These are phyloP conservation scores for Mus musculus DNA, from an alignment of 2,113 vertebrate genomes.

Conservation along the genomic window GRCm39 chr6:86081001-86081500, in stretches of 20 bases:
- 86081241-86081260: not conserved
- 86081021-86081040: not conserved
- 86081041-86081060: not conserved
- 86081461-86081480: constrained; percentile 95
- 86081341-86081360: not conserved
- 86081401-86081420: no score
- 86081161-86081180: not conserved
- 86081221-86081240: constrained; percentile 4
- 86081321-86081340: not conserved
- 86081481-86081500: constrained; percentile 92
- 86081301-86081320: not conserved
- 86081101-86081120: not conserved
- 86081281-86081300: not conserved
- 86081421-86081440: not conserved
- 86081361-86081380: not conserved
- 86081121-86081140: not conserved
- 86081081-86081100: not conserved
- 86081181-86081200: not conserved
- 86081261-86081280: not conserved
- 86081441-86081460: accelerated
- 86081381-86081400: not conserved
- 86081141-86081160: not conserved
- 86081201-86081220: not conserved
- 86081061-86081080: not conserved
- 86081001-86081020: not conserved